Evolutionary conservation across 2,113 vertebrate genomes (phyloP).

Genomic region (Rhadina sibilatrix): DNA sequence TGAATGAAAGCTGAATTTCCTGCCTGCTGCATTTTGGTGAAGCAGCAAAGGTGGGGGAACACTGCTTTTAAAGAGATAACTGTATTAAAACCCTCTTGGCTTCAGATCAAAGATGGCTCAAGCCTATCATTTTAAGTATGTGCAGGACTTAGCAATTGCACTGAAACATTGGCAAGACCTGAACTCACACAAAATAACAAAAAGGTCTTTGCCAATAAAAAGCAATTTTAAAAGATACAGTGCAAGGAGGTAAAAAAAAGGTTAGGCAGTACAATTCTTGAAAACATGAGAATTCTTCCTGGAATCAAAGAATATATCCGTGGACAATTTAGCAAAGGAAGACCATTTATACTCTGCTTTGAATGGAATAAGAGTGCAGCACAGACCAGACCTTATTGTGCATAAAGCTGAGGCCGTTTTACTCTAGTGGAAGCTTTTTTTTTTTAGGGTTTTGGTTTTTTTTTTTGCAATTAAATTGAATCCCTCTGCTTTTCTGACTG

Average conservation of each 20-base stretch:
- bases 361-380: background rate
- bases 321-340: background rate
- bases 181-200: background rate
- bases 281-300: background rate
- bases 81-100: constrained; percentile 53
- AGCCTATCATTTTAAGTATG: background rate
- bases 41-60: background rate
- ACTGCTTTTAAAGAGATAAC: constrained; percentile 41
- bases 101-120: constrained; percentile 47
- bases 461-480: background rate
- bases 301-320: background rate
- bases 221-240: background rate
- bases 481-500: background rate
- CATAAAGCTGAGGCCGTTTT: background rate
- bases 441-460: background rate
- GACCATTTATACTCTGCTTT: background rate
- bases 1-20: constrained; percentile 61
- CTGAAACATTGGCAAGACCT: constrained; percentile 17
- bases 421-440: background rate
- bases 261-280: background rate
- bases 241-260: background rate
- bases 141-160: constrained; percentile 20
- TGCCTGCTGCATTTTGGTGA: constrained; percentile 30
- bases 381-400: background rate
- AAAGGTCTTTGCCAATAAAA: background rate